A percentile compares a stretch with the other conserved stretches of the same genome.
Conservation (phyloP, 2,888 invertebrate species). For the Caenorhabditis plicata region DNA sequence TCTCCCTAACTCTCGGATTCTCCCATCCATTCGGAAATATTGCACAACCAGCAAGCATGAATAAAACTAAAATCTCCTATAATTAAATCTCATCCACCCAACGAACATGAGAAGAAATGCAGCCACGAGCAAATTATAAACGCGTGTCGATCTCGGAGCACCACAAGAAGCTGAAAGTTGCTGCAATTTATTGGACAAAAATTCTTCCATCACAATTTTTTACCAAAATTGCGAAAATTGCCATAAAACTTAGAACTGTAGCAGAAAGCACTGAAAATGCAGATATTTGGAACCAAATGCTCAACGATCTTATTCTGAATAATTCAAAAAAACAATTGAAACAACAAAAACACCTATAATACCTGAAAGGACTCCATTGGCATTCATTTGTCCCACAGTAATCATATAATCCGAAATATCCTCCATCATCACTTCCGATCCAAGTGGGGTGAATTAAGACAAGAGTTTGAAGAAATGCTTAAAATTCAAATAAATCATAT, state of each 20-base stretch:
- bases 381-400: slow-evolving; percentile 71
- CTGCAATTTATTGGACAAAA: too few species aligned
- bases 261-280: slow-evolving; percentile 86
- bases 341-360: background rate
- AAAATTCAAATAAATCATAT: slow-evolving; percentile 5
- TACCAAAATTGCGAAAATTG: slow-evolving; percentile 80
- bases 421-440: slow-evolving; percentile 71
- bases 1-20: slow-evolving; percentile 61
- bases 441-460: slow-evolving; percentile 84
- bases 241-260: slow-evolving; percentile 79
- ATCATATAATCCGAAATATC: slow-evolving; percentile 89
- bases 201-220: too few species aligned
- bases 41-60: slow-evolving; percentile 67
- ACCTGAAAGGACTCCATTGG: slow-evolving; percentile 39
- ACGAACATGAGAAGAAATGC: slow-evolving; percentile 89
- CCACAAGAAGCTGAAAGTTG: slow-evolving; percentile 43
- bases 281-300: slow-evolving; percentile 81
- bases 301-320: slow-evolving; percentile 73
- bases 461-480: slow-evolving; percentile 87
- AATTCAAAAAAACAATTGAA: slow-evolving; percentile 3
- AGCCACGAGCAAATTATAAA: slow-evolving; percentile 92
- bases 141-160: slow-evolving; percentile 70
- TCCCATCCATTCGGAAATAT: slow-evolving; percentile 68
- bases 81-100: background rate
- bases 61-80: slow-evolving; percentile 62